Evolutionary conservation across 2,113 vertebrate species (phyloP).

Genomic region (Nothobranchius furzeri): DNA sequence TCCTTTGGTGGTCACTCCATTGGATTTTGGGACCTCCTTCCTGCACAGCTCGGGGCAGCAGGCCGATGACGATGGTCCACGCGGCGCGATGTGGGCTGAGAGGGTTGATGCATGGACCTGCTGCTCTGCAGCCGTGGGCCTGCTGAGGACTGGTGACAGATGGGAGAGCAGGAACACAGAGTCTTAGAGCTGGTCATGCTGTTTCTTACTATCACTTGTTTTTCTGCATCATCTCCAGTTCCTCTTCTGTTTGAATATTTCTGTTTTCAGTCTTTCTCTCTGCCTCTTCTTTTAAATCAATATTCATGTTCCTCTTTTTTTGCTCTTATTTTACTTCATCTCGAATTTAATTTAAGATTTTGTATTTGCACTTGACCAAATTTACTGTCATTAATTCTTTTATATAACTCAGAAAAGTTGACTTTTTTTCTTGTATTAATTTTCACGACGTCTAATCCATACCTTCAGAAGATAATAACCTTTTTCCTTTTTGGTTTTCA

Average conservation of each 20-base stretch:
- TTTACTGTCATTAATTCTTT: too few species aligned
- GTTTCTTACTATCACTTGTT: constrained; percentile 22
- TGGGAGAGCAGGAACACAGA: constrained; percentile 67
- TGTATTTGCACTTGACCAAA: too few species aligned
- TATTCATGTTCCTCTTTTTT: too few species aligned
- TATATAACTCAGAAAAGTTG: too few species aligned
- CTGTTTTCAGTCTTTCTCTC: neutral
- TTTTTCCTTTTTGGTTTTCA: too few species aligned
- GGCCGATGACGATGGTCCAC: constrained; percentile 22
- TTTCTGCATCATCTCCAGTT: neutral
- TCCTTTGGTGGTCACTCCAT: constrained; percentile 14
- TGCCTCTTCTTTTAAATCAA: neutral
- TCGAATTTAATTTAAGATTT: too few species aligned
- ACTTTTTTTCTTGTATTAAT: neutral
- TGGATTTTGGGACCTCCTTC: constrained; percentile 10
- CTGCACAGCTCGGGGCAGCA: constrained; percentile 2
- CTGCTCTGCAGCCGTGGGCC: constrained; percentile 31
- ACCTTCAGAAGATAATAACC: too few species aligned
- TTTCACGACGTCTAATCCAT: too few species aligned
- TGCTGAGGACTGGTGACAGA: constrained; percentile 59
- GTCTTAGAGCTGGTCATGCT: constrained; percentile 63
- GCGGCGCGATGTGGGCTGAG: neutral
- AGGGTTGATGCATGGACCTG: constrained; percentile 11
- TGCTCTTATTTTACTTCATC: too few species aligned
- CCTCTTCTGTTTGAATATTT: neutral